Conservation (phyloP, 1,140 invertebrate species). For the Meloidogyne floridensis region DNA sequence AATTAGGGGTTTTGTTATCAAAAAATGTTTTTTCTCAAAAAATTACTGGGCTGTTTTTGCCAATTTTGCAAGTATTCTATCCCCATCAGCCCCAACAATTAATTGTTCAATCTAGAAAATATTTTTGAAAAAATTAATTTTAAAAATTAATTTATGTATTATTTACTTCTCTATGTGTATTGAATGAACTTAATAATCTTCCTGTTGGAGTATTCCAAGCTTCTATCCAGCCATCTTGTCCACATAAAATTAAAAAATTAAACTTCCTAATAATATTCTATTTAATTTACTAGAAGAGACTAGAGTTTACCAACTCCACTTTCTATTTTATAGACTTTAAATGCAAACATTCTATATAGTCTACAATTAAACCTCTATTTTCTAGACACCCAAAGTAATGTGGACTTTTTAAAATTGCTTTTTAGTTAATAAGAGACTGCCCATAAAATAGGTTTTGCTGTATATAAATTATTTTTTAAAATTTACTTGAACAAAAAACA, state of each 20-base stretch:
- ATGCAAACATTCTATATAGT: no score
- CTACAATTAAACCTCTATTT: no score
- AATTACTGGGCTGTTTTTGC: slow-evolving; percentile 47
- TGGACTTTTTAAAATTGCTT: no score
- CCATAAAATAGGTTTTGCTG: background rate
- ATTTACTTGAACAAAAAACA: slow-evolving; percentile 48
- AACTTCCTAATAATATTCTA: no score
- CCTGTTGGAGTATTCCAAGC: slow-evolving; percentile 34
- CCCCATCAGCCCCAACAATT: slow-evolving; percentile 45
- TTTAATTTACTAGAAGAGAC: background rate
- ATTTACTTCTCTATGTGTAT: slow-evolving; percentile 46
- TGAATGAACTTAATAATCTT: slow-evolving; percentile 48
- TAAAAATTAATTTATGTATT: no score
- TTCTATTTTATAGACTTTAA: no score
- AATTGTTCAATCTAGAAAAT: slow-evolving; percentile 30
- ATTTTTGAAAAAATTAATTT: background rate
- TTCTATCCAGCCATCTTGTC: slow-evolving; percentile 52
- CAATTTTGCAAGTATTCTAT: slow-evolving; percentile 50
- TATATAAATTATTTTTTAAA: background rate
- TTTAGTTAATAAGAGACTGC: no score
- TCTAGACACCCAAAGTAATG: no score
- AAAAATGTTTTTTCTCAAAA: background rate
- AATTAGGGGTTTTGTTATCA: no score
- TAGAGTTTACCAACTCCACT: background rate
- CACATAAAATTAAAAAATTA: slow-evolving; percentile 47